Conservation (phyloP, 2,113 vertebrate genomes). For the Miniopterus natalensis region DNA sequence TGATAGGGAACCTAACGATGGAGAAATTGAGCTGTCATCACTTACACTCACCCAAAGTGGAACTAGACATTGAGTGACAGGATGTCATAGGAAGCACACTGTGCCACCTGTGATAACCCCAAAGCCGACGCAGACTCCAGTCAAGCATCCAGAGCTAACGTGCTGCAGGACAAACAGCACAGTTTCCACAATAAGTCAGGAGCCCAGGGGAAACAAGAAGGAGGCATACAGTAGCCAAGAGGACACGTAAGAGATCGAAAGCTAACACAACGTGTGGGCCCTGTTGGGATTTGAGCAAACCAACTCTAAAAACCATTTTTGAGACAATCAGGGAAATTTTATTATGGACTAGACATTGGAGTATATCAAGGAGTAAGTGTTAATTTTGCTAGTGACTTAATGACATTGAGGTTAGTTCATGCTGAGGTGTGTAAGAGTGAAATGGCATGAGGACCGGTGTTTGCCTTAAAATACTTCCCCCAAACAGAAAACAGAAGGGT, state of each 20-base stretch:
- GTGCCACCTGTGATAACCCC: background rate
- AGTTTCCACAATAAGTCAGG: background rate
- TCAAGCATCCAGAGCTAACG: background rate
- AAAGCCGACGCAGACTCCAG: background rate
- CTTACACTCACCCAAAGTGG: background rate
- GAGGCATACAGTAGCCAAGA: background rate
- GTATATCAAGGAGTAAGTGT: background rate
- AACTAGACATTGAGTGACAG: background rate
- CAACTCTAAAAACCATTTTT: background rate
- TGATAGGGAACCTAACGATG: background rate
- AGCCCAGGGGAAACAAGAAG: background rate
- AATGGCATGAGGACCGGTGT: background rate
- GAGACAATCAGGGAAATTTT: background rate
- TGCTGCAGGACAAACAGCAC: background rate
- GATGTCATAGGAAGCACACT: background rate
- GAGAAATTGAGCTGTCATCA: background rate
- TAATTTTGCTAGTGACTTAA: background rate
- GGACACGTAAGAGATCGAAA: background rate
- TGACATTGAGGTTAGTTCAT: background rate
- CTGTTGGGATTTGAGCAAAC: background rate
- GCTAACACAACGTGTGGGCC: background rate
- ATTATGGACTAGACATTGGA: background rate
- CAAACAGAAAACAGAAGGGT: background rate
- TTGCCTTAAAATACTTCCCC: background rate
- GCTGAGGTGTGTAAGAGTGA: background rate